Evolutionary conservation across 2,888 invertebrate species (phyloP), one percentile per base, ranked within the genome.

Genomic region (Piscicola geometra): DNA sequence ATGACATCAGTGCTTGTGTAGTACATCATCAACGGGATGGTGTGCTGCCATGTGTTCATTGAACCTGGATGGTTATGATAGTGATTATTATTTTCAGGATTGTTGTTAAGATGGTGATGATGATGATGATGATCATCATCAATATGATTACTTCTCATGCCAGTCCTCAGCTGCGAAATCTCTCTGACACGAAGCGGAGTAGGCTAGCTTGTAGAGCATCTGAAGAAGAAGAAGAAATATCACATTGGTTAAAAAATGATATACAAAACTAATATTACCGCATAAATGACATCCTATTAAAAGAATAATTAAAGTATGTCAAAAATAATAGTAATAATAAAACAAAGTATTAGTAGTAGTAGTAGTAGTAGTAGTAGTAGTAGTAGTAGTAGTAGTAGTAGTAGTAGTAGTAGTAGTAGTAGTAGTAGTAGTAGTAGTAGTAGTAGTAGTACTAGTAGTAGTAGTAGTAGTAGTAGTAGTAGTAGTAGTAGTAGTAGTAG

Each of bases 131-230:
- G 18, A 72, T 33, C 9, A 71, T 9, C 36, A 75, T 25, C 15
- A 35, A 25, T 64, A 69, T 36, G 74, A 70, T 66, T 80, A 85
- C 85, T 82, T 82, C 66, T 83, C 78, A 47, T 85, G 83, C 79
- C 84, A 85, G 41, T 84, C 83, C 35, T 77, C 83, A 9, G 85
- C 82, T 3, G 84, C 82, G 60, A 83, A 79, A 77, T 87, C 86
- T 47, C 86, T 80, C 76, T 84, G 84, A 75, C 85, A 85, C 1
- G 84, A 82, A 76, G 86, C 85, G 1, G 85, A 85, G 81, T 86
- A 86, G 5, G 87, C 87, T 79, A 86, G 80, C 77, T 86, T 86
- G 82, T 87, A 87, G 78, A 87, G 82, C 5, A 86, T 85, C 85
- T 85, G 79, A 32, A 15, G 12, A 41, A 12, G 36, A 50, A 50